phyloP scores from a whole-genome alignment of 2,888 invertebrate species.

The Drosophila macrospina region DNA sequence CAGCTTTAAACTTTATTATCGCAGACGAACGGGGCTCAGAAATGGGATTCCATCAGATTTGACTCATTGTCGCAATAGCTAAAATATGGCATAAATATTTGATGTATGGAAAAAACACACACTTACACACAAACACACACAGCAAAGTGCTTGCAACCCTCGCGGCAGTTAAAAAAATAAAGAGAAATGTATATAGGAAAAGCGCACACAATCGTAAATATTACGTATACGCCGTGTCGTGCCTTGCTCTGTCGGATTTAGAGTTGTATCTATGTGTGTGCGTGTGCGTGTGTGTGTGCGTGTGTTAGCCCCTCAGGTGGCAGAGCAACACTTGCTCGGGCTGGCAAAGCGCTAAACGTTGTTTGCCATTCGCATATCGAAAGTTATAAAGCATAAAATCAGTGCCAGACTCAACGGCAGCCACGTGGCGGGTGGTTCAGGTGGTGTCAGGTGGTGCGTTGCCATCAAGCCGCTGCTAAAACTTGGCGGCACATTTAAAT shows the following conservation, averaged over 20 bases:
- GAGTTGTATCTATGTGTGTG: background rate
- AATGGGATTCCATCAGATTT: slow-evolving; percentile 72
- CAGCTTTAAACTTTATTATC: slow-evolving; percentile 80
- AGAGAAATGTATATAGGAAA: slow-evolving; percentile 11
- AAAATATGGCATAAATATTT: slow-evolving; percentile 80
- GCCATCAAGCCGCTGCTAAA: slow-evolving; percentile 58
- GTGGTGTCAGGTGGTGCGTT: slow-evolving; percentile 29
- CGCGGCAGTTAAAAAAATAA: slow-evolving; percentile 21
- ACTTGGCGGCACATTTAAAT: slow-evolving; percentile 77
- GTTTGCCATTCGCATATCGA: slow-evolving; percentile 80
- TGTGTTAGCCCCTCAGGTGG: slow-evolving; percentile 70
- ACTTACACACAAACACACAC: slow-evolving; percentile 1
- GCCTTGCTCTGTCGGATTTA: slow-evolving; percentile 24
- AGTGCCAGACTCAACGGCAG: slow-evolving; percentile 71
- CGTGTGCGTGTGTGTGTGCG: background rate
- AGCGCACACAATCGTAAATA: slow-evolving; percentile 56
- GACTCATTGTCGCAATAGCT: slow-evolving; percentile 76
- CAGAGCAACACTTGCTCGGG: slow-evolving; percentile 68
- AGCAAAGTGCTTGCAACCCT: slow-evolving; percentile 38
- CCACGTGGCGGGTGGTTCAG: slow-evolving; percentile 27
- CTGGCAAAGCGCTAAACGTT: slow-evolving; percentile 72
- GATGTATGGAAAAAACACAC: slow-evolving; percentile 65
- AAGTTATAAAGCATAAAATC: slow-evolving; percentile 85
- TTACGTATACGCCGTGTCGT: slow-evolving; percentile 61
- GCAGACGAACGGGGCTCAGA: slow-evolving; percentile 52